Evolutionary conservation across 2,113 vertebrate species (phyloP).

Genomic region (Boleophthalmus pectinirostris): DNA sequence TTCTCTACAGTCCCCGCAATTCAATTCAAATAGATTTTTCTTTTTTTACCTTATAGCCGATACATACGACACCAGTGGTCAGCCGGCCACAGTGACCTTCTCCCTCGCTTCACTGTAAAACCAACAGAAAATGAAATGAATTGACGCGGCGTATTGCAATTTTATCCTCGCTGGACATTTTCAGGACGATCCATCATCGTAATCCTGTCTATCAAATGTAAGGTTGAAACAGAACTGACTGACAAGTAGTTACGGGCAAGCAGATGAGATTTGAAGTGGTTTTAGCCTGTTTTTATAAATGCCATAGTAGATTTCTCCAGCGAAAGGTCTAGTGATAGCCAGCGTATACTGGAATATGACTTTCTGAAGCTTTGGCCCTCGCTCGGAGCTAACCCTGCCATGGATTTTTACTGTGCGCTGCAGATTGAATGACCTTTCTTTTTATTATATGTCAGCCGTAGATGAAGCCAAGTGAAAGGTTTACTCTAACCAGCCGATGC

Average conservation of each 20-base stretch:
- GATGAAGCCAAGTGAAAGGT: conserved; percentile 33
- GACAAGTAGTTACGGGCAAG: conserved; percentile 25
- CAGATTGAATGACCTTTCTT: conserved; percentile 21
- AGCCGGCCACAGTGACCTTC: conserved; percentile 21
- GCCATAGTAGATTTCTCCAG: conserved; percentile 18
- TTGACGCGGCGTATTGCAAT: conserved; percentile 20
- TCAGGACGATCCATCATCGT: conserved; percentile 14
- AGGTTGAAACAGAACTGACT: neutral
- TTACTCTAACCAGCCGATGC: conserved; percentile 37
- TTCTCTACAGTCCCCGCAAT: conserved; percentile 46
- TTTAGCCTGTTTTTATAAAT: conserved; percentile 25
- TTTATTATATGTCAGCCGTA: conserved; percentile 20
- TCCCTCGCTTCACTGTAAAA: conserved; percentile 30
- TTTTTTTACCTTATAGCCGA: conserved; percentile 53
- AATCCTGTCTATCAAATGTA: conserved; percentile 20
- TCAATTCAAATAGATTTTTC: conserved; percentile 59
- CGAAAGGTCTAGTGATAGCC: conserved; percentile 12
- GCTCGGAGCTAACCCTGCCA: conserved; percentile 4
- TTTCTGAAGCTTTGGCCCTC: conserved; percentile 14
- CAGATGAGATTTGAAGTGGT: conserved; percentile 38
- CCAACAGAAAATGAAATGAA: conserved; percentile 43
- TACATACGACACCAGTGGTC: conserved; percentile 29
- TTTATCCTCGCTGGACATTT: conserved; percentile 2
- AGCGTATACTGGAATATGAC: conserved; percentile 22
- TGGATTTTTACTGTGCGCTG: conserved; percentile 8